Percentiles rank a stretch among this genome's conserved stretches.
Evolutionary conservation across 2,888 invertebrate species (phyloP).

Genomic region (Leucophenga maculata): DNA sequence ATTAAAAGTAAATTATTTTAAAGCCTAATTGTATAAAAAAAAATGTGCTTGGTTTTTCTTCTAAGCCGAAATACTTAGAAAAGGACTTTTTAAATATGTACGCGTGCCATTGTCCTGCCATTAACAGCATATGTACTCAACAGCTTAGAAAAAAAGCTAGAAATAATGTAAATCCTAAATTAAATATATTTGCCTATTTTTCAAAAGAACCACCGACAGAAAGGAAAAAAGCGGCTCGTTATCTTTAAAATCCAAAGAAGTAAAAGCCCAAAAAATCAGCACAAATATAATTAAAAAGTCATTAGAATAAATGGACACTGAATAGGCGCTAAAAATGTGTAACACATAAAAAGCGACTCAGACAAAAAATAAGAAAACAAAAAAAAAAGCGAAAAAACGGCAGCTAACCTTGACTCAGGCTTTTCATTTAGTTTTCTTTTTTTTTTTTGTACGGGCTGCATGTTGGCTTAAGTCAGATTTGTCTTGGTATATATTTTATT

Average conservation of each 20-base stretch:
- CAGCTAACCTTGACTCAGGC: constrained; percentile 16
- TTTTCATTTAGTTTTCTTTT: constrained; percentile 8
- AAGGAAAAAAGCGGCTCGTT: neutral
- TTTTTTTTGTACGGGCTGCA: neutral
- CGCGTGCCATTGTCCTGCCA: too few species aligned
- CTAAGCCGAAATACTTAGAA: too few species aligned
- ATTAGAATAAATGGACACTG: constrained; percentile 52
- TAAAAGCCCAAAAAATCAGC: constrained; percentile 7
- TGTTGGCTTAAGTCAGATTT: neutral
- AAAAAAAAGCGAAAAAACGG: neutral
- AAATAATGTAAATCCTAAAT: too few species aligned
- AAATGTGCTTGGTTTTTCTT: too few species aligned
- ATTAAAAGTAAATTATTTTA: too few species aligned
- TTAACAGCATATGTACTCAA: too few species aligned
- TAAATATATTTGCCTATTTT: too few species aligned
- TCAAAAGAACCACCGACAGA: neutral
- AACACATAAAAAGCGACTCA: neutral
- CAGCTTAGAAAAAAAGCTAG: too few species aligned
- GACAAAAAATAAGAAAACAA: neutral
- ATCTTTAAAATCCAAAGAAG: constrained; percentile 40
- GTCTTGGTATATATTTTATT: neutral
- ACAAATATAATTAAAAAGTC: constrained; percentile 64
- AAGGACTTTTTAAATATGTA: too few species aligned
- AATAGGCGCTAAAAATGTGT: constrained; percentile 10
- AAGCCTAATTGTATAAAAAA: too few species aligned